A percentile compares a stretch with the other conserved stretches of the same genome.
Evolutionary conservation across 1,140 invertebrate species (phyloP).

Genomic region (Euura saliciscinereae): DNA sequence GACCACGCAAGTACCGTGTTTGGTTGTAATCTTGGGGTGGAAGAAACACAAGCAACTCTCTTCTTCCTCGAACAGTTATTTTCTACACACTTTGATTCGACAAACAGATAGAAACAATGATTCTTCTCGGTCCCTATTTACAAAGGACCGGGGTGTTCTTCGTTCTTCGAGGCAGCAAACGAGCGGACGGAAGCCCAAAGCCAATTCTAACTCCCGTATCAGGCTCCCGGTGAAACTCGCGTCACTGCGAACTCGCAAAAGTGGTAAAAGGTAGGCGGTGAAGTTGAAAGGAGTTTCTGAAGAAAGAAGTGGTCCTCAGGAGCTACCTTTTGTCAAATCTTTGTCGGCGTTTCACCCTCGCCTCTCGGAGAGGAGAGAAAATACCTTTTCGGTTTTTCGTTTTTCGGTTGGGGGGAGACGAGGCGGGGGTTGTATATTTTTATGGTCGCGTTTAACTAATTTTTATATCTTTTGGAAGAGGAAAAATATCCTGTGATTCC

Average conservation of each 20-base stretch:
- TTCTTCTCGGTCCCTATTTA: too few relatives aligned
- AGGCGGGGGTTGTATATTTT: slow-evolving; percentile 7
- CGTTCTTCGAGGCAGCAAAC: too few relatives aligned
- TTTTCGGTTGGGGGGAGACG: background rate
- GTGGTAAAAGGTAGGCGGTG: slow-evolving; percentile 46
- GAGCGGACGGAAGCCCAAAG: too few relatives aligned
- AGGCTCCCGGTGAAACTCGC: too few relatives aligned
- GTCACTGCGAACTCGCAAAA: background rate
- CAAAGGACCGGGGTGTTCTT: too few relatives aligned
- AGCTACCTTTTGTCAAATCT: slow-evolving; percentile 48
- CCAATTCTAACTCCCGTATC: too few relatives aligned
- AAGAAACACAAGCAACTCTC: too few relatives aligned
- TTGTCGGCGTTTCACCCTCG: slow-evolving; percentile 38
- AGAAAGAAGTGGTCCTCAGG: slow-evolving; percentile 50
- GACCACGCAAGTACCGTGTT: slow-evolving; percentile 9
- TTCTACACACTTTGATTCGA: too few relatives aligned
- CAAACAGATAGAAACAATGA: too few relatives aligned
- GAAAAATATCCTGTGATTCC: background rate
- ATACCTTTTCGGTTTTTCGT: too few relatives aligned
- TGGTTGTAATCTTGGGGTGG: too few relatives aligned
- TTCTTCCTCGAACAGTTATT: too few relatives aligned
- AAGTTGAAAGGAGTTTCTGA: slow-evolving; percentile 53
- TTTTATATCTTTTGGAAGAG: slow-evolving; percentile 22
- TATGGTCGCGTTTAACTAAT: slow-evolving; percentile 24
- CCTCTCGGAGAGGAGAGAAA: background rate